These are phyloP conservation scores for Etheostoma nigrum DNA, from an alignment of 2,797 vertebrate genomes.

Conservation along the genomic window DNA sequence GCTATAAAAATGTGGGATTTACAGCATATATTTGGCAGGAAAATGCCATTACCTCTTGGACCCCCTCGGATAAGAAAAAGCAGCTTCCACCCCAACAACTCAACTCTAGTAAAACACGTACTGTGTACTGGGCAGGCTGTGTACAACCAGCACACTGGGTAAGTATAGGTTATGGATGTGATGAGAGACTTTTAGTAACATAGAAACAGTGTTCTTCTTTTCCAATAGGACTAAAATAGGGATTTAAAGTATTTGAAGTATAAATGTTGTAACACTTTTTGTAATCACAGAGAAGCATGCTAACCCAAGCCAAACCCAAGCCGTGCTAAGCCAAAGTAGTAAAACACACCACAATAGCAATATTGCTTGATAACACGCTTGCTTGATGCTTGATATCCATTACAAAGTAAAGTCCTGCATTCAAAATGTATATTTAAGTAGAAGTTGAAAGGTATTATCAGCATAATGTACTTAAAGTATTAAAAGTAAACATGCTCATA, in stretches of 20 bases:
- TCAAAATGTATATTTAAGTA: too few species aligned
- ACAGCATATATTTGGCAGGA: constrained; percentile 81
- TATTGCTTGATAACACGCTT: too few species aligned
- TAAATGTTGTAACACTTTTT: not conserved
- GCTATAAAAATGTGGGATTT: constrained; percentile 73
- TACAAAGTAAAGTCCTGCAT: too few species aligned
- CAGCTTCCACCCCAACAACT: constrained; percentile 46
- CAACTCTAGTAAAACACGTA: constrained; percentile 41
- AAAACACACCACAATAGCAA: too few species aligned
- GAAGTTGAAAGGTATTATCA: not conserved
- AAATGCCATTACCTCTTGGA: constrained; percentile 81
- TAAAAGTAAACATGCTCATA: not conserved
- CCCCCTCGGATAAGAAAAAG: constrained; percentile 65
- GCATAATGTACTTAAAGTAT: not conserved
- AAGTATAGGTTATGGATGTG: constrained; percentile 43
- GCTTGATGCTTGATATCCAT: too few species aligned
- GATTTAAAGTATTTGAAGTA: constrained; percentile 1
- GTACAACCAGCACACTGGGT: constrained; percentile 29
- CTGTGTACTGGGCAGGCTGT: constrained; percentile 17
- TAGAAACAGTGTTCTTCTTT: constrained; percentile 9
- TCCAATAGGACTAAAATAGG: constrained; percentile 11
- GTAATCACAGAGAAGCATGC: not conserved
- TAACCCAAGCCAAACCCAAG: not conserved
- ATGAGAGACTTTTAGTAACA: constrained; percentile 34
- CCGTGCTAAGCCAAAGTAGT: too few species aligned